Percentiles rank a stretch among this genome's conserved stretches.
Conservation (phyloP, 1,140 invertebrate species). For the Drosophila santomea region DNA sequence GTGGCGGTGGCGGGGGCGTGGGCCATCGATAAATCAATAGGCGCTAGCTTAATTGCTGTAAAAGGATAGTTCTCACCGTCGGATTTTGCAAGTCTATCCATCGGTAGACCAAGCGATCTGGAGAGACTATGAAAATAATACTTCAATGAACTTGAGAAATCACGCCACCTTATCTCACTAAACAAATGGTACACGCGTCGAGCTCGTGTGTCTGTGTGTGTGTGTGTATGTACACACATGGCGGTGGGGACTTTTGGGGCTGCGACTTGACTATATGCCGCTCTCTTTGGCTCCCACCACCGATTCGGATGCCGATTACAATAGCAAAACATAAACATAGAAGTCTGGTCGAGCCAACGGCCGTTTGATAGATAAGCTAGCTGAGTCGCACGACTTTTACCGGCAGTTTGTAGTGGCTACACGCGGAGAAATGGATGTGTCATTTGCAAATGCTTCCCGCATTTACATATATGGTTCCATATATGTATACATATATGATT, state of each 20-base stretch:
- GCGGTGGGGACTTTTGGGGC: slow-evolving; percentile 13
- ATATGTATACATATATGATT: too few relatives aligned
- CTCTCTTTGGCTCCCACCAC: slow-evolving; percentile 12
- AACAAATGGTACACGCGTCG: slow-evolving; percentile 72
- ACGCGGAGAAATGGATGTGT: background rate
- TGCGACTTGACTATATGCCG: slow-evolving; percentile 12
- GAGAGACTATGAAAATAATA: slow-evolving; percentile 51
- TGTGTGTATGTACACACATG: background rate
- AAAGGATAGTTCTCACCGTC: slow-evolving; percentile 44
- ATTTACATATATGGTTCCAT: too few relatives aligned
- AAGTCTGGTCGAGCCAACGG: slow-evolving; percentile 35
- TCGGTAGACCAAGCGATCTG: slow-evolving; percentile 11
- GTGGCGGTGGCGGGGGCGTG: background rate
- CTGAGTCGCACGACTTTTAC: slow-evolving; percentile 33
- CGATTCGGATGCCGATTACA: slow-evolving; percentile 18
- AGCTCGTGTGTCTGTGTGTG: slow-evolving; percentile 37
- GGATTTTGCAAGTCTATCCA: slow-evolving; percentile 16
- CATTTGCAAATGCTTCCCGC: too few relatives aligned
- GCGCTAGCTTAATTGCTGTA: slow-evolving; percentile 24
- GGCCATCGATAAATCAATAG: slow-evolving; percentile 19
- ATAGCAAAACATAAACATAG: slow-evolving; percentile 60
- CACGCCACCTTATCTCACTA: slow-evolving; percentile 82
- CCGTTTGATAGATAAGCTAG: slow-evolving; percentile 29
- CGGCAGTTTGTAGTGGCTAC: slow-evolving; percentile 10
- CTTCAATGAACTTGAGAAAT: slow-evolving; percentile 83